These are phyloP conservation scores for Australoheros facetus DNA, from an alignment of 2,797 vertebrate genomes.

Conservation along the genomic window DNA sequence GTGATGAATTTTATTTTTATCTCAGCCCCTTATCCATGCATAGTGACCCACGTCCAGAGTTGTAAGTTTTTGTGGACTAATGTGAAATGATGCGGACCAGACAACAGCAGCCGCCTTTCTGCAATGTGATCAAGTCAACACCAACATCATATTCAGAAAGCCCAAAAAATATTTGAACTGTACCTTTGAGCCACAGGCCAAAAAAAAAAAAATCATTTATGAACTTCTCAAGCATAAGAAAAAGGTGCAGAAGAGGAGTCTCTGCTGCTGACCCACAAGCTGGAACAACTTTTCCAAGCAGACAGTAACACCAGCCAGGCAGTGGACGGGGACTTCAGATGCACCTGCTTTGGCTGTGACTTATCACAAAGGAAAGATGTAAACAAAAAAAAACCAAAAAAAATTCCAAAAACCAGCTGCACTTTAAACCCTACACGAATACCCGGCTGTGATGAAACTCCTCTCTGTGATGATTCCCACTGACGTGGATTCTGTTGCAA, in stretches of 20 bases:
- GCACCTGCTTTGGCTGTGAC: slow-evolving; percentile 35
- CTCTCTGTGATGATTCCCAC: slow-evolving; percentile 57
- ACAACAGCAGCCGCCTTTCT: slow-evolving; percentile 28
- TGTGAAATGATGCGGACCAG: slow-evolving; percentile 48
- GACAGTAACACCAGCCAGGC: slow-evolving; percentile 18
- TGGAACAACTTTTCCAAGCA: slow-evolving; percentile 15
- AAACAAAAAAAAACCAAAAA: background rate
- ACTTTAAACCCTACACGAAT: slow-evolving; percentile 72
- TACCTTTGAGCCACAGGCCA: slow-evolving; percentile 17
- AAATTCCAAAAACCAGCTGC: slow-evolving; percentile 76
- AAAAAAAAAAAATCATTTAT: background rate
- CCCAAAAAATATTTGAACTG: slow-evolving; percentile 13
- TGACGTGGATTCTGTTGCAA: slow-evolving; percentile 38
- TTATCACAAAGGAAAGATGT: slow-evolving; percentile 37
- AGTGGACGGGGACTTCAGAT: slow-evolving; percentile 28
- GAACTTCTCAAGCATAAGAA: slow-evolving; percentile 44
- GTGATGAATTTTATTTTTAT: background rate
- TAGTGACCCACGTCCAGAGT: slow-evolving; percentile 22
- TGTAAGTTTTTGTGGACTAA: slow-evolving; percentile 23
- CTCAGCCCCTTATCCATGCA: slow-evolving; percentile 14
- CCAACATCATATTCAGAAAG: background rate
- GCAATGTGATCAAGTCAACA: slow-evolving; percentile 1
- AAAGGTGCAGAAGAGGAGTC: slow-evolving; percentile 6
- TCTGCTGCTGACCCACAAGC: slow-evolving; percentile 30
- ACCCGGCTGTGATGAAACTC: slow-evolving; percentile 35